These are phyloP conservation scores for Gracilinanus agilis DNA, from an alignment of 2,113 vertebrate genomes.

Conservation along the genomic window DNA sequence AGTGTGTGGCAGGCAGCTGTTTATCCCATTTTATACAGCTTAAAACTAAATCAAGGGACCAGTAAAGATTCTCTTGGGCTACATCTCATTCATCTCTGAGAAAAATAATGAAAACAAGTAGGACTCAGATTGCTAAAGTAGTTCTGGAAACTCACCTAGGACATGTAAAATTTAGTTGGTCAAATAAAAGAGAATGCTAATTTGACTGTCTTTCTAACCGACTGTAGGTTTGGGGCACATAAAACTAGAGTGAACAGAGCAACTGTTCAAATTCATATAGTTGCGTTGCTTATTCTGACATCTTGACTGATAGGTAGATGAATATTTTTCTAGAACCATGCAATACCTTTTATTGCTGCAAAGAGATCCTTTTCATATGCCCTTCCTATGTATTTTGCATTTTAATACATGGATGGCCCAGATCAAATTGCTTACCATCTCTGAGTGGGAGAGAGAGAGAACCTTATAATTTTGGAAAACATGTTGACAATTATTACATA, in stretches of 20 bases:
- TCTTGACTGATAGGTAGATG: background rate
- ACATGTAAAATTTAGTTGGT: background rate
- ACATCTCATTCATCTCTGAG: background rate
- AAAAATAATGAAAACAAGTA: background rate
- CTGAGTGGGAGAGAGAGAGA: too few species aligned
- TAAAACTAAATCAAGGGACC: conserved; percentile 28
- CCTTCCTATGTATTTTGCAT: background rate
- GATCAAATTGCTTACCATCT: too few species aligned
- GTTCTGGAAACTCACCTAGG: background rate
- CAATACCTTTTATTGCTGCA: background rate
- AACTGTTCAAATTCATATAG: background rate
- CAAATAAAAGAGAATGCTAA: background rate
- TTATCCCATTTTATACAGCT: conserved; percentile 1
- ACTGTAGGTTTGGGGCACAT: background rate
- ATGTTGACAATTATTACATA: too few species aligned
- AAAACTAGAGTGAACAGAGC: background rate
- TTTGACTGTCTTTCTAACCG: background rate
- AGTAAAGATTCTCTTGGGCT: background rate
- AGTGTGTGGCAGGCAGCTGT: background rate
- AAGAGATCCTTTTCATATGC: background rate
- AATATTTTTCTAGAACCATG: background rate
- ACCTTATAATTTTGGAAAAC: too few species aligned
- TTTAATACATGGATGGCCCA: too few species aligned
- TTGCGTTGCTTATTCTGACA: background rate
- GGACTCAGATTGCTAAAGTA: background rate